phyloP scores from a whole-genome alignment of 2,797 vertebrate genomes.

The Arremon brunneinucha region DNA sequence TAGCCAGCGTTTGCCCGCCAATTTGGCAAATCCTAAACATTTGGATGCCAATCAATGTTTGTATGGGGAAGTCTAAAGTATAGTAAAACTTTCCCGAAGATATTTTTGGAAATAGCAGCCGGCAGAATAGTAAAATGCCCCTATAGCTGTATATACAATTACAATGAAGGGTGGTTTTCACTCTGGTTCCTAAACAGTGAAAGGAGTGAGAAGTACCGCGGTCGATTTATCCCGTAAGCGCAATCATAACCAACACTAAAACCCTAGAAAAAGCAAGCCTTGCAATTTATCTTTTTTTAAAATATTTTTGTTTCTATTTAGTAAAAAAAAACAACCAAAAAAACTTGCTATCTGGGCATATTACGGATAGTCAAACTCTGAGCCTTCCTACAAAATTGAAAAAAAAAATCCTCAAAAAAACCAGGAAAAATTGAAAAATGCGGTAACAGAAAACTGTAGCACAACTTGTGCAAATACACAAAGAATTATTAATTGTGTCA shows the following conservation, averaged over 20 bases:
- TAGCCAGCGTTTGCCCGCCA: slow-evolving; percentile 71
- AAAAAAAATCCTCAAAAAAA: background rate
- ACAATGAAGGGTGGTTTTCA: slow-evolving; percentile 11
- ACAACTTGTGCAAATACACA: background rate
- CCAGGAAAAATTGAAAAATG: background rate
- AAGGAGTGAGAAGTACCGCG: background rate
- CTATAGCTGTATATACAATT: background rate
- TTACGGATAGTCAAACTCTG: background rate
- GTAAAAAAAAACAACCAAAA: background rate
- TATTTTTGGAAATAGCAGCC: slow-evolving; percentile 58
- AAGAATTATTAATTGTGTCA: background rate
- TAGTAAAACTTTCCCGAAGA: slow-evolving; percentile 62
- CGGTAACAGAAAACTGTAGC: background rate
- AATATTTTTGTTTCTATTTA: background rate
- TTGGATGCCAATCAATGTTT: slow-evolving; percentile 76
- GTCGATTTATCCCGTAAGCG: background rate
- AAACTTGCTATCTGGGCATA: background rate
- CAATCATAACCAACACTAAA: background rate
- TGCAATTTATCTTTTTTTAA: background rate
- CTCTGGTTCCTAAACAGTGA: background rate
- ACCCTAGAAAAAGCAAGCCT: background rate
- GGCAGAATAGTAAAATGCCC: slow-evolving; percentile 48
- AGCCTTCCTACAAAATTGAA: background rate
- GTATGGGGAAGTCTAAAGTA: slow-evolving; percentile 68
- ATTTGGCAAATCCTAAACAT: slow-evolving; percentile 77